Evolutionary conservation across 2,113 vertebrate species (phyloP).

Genomic region (Pedionomus torquatus): DNA sequence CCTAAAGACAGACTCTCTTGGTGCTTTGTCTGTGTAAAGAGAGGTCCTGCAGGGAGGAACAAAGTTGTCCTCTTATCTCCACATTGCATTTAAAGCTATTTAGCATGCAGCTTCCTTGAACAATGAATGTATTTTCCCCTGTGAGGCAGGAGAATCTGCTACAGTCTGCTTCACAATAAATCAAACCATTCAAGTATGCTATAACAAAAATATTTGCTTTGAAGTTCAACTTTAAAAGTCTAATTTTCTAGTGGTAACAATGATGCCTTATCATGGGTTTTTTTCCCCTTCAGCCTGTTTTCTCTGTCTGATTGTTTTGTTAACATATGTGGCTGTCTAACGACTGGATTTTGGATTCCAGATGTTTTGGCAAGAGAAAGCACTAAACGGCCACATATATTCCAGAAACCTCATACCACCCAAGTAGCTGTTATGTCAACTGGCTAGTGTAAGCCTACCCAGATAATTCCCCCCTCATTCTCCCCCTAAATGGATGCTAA

Average conservation of each 20-base stretch:
- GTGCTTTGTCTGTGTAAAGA: neutral
- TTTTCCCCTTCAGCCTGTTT: slow-evolving; percentile 5
- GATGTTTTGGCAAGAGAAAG: slow-evolving; percentile 77
- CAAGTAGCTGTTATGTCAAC: slow-evolving; percentile 70
- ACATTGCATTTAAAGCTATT: slow-evolving; percentile 37
- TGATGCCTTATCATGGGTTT: slow-evolving; percentile 36
- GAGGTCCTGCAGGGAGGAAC: neutral
- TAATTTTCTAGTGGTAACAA: slow-evolving; percentile 71
- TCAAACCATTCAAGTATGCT: slow-evolving; percentile 60
- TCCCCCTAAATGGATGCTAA: slow-evolving; percentile 47
- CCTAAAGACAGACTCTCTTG: neutral
- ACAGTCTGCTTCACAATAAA: slow-evolving; percentile 68
- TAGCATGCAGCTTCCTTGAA: slow-evolving; percentile 36
- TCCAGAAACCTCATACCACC: slow-evolving; percentile 75
- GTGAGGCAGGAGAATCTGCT: slow-evolving; percentile 61
- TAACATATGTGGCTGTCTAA: slow-evolving; percentile 72
- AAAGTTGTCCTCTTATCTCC: slow-evolving; percentile 12
- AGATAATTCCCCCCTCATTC: slow-evolving; percentile 3
- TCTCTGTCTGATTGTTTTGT: slow-evolving; percentile 65
- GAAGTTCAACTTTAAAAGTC: slow-evolving; percentile 73
- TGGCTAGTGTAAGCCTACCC: slow-evolving; percentile 48
- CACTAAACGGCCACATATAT: slow-evolving; percentile 34
- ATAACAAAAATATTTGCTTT: slow-evolving; percentile 79
- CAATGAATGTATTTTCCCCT: slow-evolving; percentile 28
- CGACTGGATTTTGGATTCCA: slow-evolving; percentile 74